Evolutionary conservation across 2,113 vertebrate genomes (phyloP).

Genomic region (Saimiri boliviensis): DNA sequence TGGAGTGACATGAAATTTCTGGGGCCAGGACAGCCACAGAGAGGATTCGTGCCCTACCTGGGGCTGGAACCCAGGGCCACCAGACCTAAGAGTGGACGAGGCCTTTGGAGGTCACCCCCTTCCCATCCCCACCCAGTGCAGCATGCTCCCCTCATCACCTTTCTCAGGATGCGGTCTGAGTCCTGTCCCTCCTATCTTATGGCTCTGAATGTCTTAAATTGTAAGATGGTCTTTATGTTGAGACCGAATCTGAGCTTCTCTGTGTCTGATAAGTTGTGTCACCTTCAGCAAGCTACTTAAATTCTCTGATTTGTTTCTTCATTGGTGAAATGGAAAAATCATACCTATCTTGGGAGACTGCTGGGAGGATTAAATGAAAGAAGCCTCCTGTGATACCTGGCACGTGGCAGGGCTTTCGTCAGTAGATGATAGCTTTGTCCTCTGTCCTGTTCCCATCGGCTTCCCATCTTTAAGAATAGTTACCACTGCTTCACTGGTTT

Average conservation of each 20-base stretch:
- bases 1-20: not conserved
- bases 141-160: fast-evolving
- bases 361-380: not conserved
- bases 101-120: no score
- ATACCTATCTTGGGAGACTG: not conserved
- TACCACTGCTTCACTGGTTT: not conserved
- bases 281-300: not conserved
- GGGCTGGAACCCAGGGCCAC: not conserved
- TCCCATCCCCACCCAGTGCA: no score
- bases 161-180: not conserved
- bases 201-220: not conserved
- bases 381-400: not conserved
- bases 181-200: not conserved
- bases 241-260: not conserved
- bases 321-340: not conserved
- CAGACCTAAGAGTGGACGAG: not conserved
- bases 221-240: not conserved
- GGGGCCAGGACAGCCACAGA: fast-evolving
- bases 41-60: not conserved
- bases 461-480: not conserved
- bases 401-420: not conserved
- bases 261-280: not conserved
- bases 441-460: not conserved
- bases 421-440: not conserved
- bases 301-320: not conserved